Base-by-base conservation (phyloP, 2,888 invertebrate species). In the Ornithoptera alexandrae region DNA sequence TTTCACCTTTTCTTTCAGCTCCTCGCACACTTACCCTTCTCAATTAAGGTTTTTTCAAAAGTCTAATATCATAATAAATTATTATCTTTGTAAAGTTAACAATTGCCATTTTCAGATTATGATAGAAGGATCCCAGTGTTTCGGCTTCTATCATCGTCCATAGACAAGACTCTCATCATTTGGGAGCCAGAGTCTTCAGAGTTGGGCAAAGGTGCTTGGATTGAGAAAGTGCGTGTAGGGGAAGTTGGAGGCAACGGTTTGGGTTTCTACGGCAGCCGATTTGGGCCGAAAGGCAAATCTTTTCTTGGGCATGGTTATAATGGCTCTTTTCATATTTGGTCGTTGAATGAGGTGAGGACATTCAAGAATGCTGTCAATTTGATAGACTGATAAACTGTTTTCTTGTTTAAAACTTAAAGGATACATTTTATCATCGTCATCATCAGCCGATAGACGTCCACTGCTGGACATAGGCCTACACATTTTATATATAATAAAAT, bases 221-320 rank as follows among this genome's bases (percentile, higher is more conserved):
- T 95, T 71, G 98, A 98, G 81, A 93, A 93, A 67, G 94, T 96
- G 1, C 93, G 98, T 59, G 95, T 98, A 2, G 99, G 99, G 0
- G 97, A 97, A 84, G 96, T 98, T 24, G 98, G 98, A 1, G 99
- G 98, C 0, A 97, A 97, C 84, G 96, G 97, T 0, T 93, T 98
- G n/a, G 99, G 99, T 3, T 98, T 98, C 86, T 97, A 97, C 83
- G 98, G 98, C 2, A 97, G 97, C 67, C 94, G 96, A 82, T 97
- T 97, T 87, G 94, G 95, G 22, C 94, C 95, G 0, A 87, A 93
- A 73, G 97, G 97, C 0, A 85, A 93, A 39, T 93, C 93, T 1
- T 95, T 99, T 66, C 84, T 98, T 74, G 97, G 95, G 0, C 96
- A 98, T 82, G 97, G 98, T n/a, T 98, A 97, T 82, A 97, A 97